Evolutionary conservation across 2,888 invertebrate genomes (phyloP).

Genomic region (Scaptomyza caliginosa): DNA sequence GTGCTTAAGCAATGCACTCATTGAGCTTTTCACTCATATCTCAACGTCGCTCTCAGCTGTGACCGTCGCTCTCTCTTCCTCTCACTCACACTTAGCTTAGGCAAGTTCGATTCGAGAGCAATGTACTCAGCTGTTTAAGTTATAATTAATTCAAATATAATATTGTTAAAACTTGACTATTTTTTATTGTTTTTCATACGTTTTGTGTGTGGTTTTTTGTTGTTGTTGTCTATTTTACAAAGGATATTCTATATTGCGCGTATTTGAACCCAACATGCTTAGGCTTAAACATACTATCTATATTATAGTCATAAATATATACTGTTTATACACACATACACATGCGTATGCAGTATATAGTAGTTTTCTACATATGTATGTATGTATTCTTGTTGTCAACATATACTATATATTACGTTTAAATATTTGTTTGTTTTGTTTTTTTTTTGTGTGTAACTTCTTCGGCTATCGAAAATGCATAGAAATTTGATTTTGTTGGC

Average conservation of each 20-base stretch:
- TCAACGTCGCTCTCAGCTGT: neutral
- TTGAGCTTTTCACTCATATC: neutral
- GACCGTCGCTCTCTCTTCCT: neutral
- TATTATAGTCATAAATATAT: slow-evolving; percentile 28
- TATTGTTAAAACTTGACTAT: slow-evolving; percentile 57
- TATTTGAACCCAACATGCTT: slow-evolving; percentile 67
- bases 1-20: neutral
- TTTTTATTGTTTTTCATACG: slow-evolving; percentile 33
- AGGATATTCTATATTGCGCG: slow-evolving; percentile 78
- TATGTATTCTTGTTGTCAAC: slow-evolving; percentile 65
- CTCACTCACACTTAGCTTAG: neutral
- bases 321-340: slow-evolving; percentile 34
- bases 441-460: slow-evolving; percentile 34
- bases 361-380: slow-evolving; percentile 38
- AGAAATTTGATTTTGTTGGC: slow-evolving; percentile 28
- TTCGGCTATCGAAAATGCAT: slow-evolving; percentile 64
- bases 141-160: neutral
- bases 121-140: neutral
- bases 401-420: slow-evolving; percentile 14
- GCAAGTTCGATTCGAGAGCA: neutral
- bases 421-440: neutral
- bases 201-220: slow-evolving; percentile 15
- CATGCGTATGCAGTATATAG: slow-evolving; percentile 25
- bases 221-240: slow-evolving; percentile 65
- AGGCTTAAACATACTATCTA: slow-evolving; percentile 38